A percentile compares a stretch with the other conserved stretches of the same genome.
These are phyloP conservation scores for Dasypus novemcinctus DNA, from an alignment of 2,113 vertebrate genomes.

Conservation along the genomic window DNA sequence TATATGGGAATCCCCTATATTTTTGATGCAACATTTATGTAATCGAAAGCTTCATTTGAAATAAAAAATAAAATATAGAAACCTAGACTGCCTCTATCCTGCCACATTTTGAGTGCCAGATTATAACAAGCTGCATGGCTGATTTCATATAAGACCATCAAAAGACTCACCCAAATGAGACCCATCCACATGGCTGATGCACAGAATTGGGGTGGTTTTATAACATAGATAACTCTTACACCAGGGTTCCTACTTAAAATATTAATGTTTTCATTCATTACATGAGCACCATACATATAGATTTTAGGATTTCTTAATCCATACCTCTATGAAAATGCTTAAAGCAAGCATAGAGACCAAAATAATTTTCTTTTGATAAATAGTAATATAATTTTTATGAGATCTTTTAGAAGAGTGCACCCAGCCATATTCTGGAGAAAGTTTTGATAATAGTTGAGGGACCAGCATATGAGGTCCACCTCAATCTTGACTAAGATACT, in stretches of 20 bases:
- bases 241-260: neutral
- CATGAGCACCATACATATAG: neutral
- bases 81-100: neutral
- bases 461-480: neutral
- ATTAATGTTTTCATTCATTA: neutral
- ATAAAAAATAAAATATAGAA: too few relatives aligned
- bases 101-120: too few relatives aligned
- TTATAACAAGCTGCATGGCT: neutral
- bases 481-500: neutral
- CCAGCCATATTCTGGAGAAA: neutral
- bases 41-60: too few relatives aligned
- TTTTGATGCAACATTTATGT: too few relatives aligned
- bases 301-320: neutral
- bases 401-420: neutral
- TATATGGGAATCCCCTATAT: too few relatives aligned
- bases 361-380: neutral
- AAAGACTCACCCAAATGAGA: neutral
- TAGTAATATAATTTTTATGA: neutral
- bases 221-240: neutral
- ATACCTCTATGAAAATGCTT: neutral
- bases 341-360: neutral
- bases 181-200: neutral
- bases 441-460: neutral
- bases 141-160: neutral
- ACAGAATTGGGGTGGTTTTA: neutral